Evolutionary conservation across 2,888 invertebrate genomes (phyloP).

Genomic region (Pandemis corylana): DNA sequence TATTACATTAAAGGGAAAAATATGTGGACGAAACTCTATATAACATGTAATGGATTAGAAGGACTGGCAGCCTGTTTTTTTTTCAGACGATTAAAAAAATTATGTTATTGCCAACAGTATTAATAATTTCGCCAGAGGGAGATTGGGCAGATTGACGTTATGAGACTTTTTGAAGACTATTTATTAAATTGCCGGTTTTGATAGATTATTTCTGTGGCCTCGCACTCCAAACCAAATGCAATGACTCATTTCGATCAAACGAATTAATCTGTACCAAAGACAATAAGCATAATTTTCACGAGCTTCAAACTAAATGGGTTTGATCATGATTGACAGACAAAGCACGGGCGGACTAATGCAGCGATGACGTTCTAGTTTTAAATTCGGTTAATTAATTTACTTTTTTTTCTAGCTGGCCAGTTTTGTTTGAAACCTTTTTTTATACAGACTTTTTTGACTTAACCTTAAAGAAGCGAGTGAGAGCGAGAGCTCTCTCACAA

Average conservation of each 20-base stretch:
- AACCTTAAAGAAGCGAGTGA: no score
- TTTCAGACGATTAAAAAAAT: no score
- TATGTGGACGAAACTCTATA: constrained; percentile 37
- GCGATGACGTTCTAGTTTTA: constrained; percentile 36
- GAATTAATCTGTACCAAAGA: constrained; percentile 15
- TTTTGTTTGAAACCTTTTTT: neutral
- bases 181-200: neutral
- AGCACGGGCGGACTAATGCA: constrained; percentile 36
- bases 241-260: neutral
- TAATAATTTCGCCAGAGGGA: no score
- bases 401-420: neutral
- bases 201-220: neutral
- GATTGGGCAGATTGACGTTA: no score
- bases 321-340: constrained; percentile 43
- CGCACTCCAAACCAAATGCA: neutral
- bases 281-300: constrained; percentile 42
- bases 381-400: constrained; percentile 1
- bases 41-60: neutral
- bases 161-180: no score
- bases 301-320: constrained; percentile 41
- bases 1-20: constrained; percentile 20
- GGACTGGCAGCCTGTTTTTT: no score
- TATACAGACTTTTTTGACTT: no score
- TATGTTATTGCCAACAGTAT: no score
- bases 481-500: no score